Percentiles rank a stretch among this genome's conserved stretches.
Evolutionary conservation across 2,113 vertebrate genomes (phyloP).

Genomic region (Tachysurus fulvidraco): DNA sequence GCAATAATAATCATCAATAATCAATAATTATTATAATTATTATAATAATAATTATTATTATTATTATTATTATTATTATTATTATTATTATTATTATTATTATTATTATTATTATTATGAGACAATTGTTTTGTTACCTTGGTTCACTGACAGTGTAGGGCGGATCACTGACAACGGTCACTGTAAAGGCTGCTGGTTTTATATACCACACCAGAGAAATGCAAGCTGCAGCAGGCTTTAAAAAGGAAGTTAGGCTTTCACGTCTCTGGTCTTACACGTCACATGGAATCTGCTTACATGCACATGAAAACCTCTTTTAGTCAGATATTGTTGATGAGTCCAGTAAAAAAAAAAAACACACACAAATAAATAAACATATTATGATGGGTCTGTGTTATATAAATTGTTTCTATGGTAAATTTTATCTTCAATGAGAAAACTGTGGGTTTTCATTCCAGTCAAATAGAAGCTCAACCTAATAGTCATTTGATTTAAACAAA

Average conservation of each 20-base stretch:
- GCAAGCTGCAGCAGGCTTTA: not conserved
- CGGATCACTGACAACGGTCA: conserved; percentile 1
- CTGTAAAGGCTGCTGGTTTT: not conserved
- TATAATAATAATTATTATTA: no score
- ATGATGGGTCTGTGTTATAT: not conserved
- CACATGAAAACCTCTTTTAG: conserved; percentile 39
- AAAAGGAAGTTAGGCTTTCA: conserved; percentile 56
- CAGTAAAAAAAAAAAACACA: conserved; percentile 29
- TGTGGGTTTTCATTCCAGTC: not conserved
- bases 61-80: not conserved
- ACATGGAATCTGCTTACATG: conserved; percentile 37
- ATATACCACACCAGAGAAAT: conserved; percentile 17
- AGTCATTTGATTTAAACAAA: not conserved
- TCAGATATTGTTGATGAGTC: conserved; percentile 20
- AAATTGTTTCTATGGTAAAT: not conserved
- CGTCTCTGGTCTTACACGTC: conserved; percentile 37
- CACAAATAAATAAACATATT: not conserved
- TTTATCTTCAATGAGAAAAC: not conserved
- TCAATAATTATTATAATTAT: no score
- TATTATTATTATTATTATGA: not conserved
- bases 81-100: not conserved
- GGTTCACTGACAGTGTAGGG: not conserved
- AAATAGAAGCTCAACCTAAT: not conserved
- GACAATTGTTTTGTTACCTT: conserved; percentile 14
- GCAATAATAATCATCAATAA: no score